Base-by-base conservation (phyloP, 2,888 invertebrate genomes). In the Pachydiplax longipennis region DNA sequence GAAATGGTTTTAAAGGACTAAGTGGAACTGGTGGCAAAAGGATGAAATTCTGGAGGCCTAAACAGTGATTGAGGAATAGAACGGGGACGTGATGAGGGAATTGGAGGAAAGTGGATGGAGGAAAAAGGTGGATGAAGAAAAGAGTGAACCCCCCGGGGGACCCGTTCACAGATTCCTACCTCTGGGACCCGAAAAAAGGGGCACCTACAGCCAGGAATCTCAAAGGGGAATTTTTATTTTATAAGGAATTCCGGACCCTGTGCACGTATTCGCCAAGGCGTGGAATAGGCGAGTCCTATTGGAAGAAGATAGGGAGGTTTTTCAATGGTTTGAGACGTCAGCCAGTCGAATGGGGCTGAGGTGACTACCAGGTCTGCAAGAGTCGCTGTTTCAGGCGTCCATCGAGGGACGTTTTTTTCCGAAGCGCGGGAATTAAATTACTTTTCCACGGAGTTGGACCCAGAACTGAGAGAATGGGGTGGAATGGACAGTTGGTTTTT, bases 321-420 rank as follows among this genome's bases (percentile, higher is more conserved):
- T 82, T 25, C 82, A 48, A 82, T 48, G 82, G 82, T 44, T 82
- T 82, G 82, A 44, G 48, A 82, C n/a, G 82, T 82, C 82, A 82
- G 81, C n/a, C n/a, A n/a, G 44, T 82, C 82, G 82, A 31, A 15
- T 82, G 44, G 82, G 48, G 82, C n/a, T 4, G 80, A 4, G 80
- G 12, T 6, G 37, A 22, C 6, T 35, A 35, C 18, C 15, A 40
- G 44, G 81, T 10, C n/a, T 22, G 44, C 48, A 13, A 13, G 53
- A 83, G 82, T 48, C 82, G 53, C 82, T 83, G 82, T 83, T 83
- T 83, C 53, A 83, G 53, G 53, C 82, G 82, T 83, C 82, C 31
- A 83, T 53, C 53, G 31, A 25, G 48, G 31, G 31, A 25, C 40
- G 13, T 53, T 83, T 83, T 83, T 53, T 31, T 53, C 53, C 15